phyloP scores from a whole-genome alignment of 2,113 vertebrate genomes.

The Limnothrissa miodon region DNA sequence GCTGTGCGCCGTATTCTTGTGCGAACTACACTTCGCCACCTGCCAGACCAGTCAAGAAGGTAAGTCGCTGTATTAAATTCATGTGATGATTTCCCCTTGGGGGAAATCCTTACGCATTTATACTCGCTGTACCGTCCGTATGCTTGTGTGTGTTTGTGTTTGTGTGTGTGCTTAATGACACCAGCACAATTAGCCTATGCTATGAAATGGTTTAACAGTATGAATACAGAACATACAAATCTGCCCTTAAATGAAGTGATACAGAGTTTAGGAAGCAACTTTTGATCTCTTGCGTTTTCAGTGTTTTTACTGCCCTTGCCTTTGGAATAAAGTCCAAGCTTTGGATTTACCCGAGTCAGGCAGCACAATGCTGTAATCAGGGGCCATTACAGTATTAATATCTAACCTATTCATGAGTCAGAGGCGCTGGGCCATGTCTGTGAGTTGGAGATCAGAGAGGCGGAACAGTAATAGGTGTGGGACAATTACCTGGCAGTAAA shows the following conservation, averaged over 20 bases:
- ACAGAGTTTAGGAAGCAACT: too few species aligned
- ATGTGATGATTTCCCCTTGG: neutral
- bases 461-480: slow-evolving; percentile 27
- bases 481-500: slow-evolving; percentile 45
- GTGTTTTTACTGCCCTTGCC: slow-evolving; percentile 13
- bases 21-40: slow-evolving; percentile 39
- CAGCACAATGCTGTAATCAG: slow-evolving; percentile 30
- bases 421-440: slow-evolving; percentile 22
- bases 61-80: slow-evolving; percentile 36
- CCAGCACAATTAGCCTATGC: too few species aligned
- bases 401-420: slow-evolving; percentile 35
- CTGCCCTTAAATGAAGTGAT: too few species aligned
- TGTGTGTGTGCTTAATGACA: neutral
- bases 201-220: too few species aligned
- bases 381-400: slow-evolving; percentile 35
- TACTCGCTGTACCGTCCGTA: neutral
- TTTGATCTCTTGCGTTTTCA: neutral
- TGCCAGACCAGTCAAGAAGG: slow-evolving; percentile 65
- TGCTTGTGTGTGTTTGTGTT: too few species aligned
- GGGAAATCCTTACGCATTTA: neutral
- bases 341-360: slow-evolving; percentile 20
- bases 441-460: slow-evolving; percentile 10
- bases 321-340: slow-evolving; percentile 38
- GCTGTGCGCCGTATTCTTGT: slow-evolving; percentile 47
- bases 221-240: too few species aligned